phyloP scores from a whole-genome alignment of 2,113 vertebrate species.

The Patagioenas fasciata region DNA sequence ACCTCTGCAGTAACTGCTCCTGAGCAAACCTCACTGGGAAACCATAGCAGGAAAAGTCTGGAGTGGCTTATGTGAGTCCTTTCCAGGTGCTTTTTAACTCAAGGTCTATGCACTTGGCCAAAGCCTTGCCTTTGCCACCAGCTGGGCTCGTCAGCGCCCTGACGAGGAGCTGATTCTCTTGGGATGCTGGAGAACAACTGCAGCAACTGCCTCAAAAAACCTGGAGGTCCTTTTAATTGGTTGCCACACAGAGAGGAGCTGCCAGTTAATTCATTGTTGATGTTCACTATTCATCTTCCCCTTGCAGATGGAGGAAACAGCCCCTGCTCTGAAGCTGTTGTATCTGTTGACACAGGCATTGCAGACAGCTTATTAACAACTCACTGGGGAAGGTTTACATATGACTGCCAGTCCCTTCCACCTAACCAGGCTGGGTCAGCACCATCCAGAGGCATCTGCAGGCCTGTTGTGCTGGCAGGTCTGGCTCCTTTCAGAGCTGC shows the following conservation, averaged over 20 bases:
- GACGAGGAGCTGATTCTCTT: not conserved
- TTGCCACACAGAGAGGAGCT: not conserved
- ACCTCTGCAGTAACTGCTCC: not conserved
- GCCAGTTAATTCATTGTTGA: not conserved
- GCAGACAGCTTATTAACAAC: not conserved
- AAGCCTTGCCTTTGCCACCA: not conserved
- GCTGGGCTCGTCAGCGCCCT: rapidly evolving
- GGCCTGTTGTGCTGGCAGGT: not conserved
- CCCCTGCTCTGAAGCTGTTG: not conserved
- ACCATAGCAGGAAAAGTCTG: not conserved
- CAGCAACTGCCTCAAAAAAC: not conserved
- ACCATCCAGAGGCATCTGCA: not conserved
- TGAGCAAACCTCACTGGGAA: not conserved
- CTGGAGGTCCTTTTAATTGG: not conserved
- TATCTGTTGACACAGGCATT: not conserved
- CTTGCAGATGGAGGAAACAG: not conserved
- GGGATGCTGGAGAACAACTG: not conserved
- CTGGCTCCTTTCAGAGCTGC: not conserved
- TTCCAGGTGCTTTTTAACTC: not conserved
- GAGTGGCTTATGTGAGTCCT: not conserved
- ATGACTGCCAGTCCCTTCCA: not conserved
- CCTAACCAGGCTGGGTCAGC: rapidly evolving
- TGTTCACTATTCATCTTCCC: not conserved
- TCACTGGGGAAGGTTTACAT: not conserved
- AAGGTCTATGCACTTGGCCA: not conserved